A percentile compares a stretch with the other conserved stretches of the same genome.
Conservation (phyloP, 2,797 vertebrate species). For the Pantherophis vulpinus region DNA sequence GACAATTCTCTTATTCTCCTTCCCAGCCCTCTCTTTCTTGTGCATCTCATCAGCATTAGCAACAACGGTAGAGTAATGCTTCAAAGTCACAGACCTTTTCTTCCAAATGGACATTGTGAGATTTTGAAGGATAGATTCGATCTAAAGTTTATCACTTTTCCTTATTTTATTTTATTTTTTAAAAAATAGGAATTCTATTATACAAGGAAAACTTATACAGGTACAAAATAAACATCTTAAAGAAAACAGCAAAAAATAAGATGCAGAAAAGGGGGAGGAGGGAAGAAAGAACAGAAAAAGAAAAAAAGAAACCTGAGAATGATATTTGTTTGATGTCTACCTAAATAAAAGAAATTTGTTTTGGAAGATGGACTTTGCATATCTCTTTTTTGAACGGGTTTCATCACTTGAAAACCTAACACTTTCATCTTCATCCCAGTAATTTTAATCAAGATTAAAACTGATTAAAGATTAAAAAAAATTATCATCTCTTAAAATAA, state of each 20-base stretch:
- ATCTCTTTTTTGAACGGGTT: too few species aligned
- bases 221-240: neutral
- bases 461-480: neutral
- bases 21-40: too few species aligned
- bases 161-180: neutral
- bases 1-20: neutral
- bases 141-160: constrained; percentile 34
- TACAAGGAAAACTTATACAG: neutral
- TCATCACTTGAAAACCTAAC: too few species aligned
- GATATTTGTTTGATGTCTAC: too few species aligned
- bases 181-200: neutral
- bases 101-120: neutral
- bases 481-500: neutral
- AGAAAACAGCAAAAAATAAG: neutral
- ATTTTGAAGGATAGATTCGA: neutral
- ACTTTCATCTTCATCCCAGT: neutral
- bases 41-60: neutral
- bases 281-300: neutral
- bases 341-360: too few species aligned
- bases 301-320: neutral
- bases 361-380: too few species aligned
- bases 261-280: rapidly evolving
- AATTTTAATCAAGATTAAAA: neutral
- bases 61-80: neutral
- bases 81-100: neutral